Conservation (phyloP, 1,140 invertebrate genomes). For the Rhagoletis zephyria region DNA sequence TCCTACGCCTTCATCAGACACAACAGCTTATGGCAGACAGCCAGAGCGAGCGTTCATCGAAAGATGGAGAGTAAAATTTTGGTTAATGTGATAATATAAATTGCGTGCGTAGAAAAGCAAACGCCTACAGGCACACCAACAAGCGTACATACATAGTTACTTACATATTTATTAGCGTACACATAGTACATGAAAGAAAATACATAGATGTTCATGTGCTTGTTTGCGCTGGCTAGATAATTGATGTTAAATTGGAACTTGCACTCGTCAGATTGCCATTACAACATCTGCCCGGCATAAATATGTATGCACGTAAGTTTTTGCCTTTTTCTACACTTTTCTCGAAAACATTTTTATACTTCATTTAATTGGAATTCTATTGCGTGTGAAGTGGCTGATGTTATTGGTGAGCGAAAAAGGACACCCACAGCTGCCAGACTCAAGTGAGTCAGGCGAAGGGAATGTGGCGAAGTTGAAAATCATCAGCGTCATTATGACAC, state of each 20-base stretch:
- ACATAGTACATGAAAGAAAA: background rate
- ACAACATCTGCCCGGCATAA: background rate
- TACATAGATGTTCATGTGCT: background rate
- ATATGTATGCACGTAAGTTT: no score
- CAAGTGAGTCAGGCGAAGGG: background rate
- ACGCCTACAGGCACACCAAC: background rate
- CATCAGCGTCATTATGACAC: background rate
- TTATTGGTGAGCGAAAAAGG: background rate
- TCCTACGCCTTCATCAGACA: background rate
- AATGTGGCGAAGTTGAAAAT: background rate
- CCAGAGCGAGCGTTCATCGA: background rate
- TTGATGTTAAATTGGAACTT: constrained; percentile 37
- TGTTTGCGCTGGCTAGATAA: background rate
- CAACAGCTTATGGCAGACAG: background rate
- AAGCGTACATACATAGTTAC: background rate
- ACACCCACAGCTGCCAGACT: background rate
- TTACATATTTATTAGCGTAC: no score
- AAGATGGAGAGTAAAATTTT: background rate
- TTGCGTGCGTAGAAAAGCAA: background rate
- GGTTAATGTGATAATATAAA: background rate
- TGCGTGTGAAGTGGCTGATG: constrained; percentile 10
- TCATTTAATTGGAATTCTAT: constrained; percentile 18
- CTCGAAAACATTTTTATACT: background rate
- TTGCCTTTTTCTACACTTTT: background rate
- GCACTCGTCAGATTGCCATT: background rate